Evolutionary conservation across 2,888 invertebrate genomes (phyloP).

Genomic region (Drosophila mimica): DNA sequence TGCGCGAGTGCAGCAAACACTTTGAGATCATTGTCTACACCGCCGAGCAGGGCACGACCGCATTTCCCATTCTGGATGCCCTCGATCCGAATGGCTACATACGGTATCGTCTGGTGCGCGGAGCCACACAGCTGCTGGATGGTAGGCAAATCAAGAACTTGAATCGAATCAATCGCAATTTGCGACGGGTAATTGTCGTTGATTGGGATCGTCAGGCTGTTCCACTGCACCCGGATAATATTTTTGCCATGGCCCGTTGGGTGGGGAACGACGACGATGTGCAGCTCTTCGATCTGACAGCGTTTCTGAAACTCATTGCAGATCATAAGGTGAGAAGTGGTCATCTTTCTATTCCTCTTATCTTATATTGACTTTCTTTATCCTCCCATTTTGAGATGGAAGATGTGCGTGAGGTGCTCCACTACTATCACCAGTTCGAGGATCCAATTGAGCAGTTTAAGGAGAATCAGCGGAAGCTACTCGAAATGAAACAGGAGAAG

Average conservation of each 20-base stretch:
- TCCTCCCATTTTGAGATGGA: constrained; percentile 87
- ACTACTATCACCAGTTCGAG: constrained; percentile 96
- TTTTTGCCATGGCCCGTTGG: constrained; percentile 95
- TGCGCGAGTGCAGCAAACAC: constrained; percentile 94
- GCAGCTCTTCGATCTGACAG: constrained; percentile 94
- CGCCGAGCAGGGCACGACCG: constrained; percentile 96
- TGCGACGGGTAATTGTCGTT: constrained; percentile 95
- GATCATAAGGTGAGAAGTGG: constrained; percentile 85
- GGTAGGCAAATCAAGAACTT: constrained; percentile 97
- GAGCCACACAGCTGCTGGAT: constrained; percentile 97
- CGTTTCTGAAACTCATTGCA: constrained; percentile 95
- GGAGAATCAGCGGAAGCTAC: constrained; percentile 93
- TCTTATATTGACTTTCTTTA: not conserved
- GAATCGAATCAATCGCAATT: constrained; percentile 92
- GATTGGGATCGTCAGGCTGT: constrained; percentile 96
- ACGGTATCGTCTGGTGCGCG: constrained; percentile 96
- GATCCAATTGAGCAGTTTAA: constrained; percentile 97
- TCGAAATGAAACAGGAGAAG: constrained; percentile 88
- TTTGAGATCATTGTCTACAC: constrained; percentile 99
- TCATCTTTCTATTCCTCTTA: not conserved
- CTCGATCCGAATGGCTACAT: constrained; percentile 96
- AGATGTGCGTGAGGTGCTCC: constrained; percentile 97
- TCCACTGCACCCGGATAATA: constrained; percentile 94
- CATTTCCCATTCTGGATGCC: constrained; percentile 96
- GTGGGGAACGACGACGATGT: constrained; percentile 96